Evolutionary conservation across 2,888 invertebrate species (phyloP), one percentile per base, ranked within the genome.

Genomic region (Nycteola revayana): DNA sequence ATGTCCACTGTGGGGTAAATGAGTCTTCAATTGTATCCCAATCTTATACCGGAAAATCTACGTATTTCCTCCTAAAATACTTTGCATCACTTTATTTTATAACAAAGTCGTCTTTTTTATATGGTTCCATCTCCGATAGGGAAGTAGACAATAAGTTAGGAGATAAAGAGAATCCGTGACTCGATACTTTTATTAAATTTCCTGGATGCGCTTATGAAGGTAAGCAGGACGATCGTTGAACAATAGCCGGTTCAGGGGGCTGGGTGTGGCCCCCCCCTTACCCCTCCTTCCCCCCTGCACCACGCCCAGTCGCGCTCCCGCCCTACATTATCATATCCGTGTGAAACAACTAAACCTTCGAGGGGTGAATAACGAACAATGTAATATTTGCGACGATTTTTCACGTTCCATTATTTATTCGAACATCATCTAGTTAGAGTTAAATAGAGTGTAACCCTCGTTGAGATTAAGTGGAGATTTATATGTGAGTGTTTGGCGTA

Each of bases 341-440:
- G 86, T 81, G 86, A 85, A 85, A 74, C 72, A 65, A 63, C 56
- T 65, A 60, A 58, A 47, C 39, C 44, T 55, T 59, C 60, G 68
- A 78, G 74, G 85, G 85, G 83, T 70, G 72, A 68, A 64, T 55
- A 63, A 57, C 47, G 66, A 72, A 82, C 75, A 80, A 79, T 76
- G 71, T 66, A 61, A 65, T 72, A 75, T 79, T 75, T 74, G 73
- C 72, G 59, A 68, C 66, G 77, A 75, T 80, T 83, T 80, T 81
- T 75, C 67, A 64, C 70, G 63, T 73, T 60, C 64, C 66, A 70
- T 75, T 77, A 75, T 83, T 74, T 68, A 66, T 71, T 61, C 53
- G 45, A 54, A 60, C 61, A 54, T 59, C 57, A 54, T 59, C 59
- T 77, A 75, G 75, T 76, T 74, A 57, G 52, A 70, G 70, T 78